Base-by-base conservation (phyloP, 2,797 vertebrate genomes). In the Sandelia bainsii region DNA sequence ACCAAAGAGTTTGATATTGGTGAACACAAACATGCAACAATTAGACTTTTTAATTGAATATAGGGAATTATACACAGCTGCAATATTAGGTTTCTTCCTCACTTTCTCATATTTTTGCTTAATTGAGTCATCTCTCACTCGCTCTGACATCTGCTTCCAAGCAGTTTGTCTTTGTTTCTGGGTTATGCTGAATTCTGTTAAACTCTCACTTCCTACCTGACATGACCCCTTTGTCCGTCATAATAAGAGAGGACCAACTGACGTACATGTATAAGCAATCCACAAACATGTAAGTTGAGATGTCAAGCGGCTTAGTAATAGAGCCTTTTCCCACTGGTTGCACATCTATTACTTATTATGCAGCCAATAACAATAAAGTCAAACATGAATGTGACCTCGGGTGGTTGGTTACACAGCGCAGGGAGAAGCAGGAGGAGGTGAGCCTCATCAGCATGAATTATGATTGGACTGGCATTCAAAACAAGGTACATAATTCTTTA, bases 331-430 rank as follows among this genome's bases (percentile, higher is more conserved):
- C 59, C 29, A 25, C 57, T 42, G 25, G 61, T 63, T 83, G 62
- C 71, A 81, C 59, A 72, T 62, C 39, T 75, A 72, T 65, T 66
- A 70, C 45, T 69, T 27, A 79, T 63, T 72, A 78, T 76, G n/a
- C 65, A 73, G 58, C 32, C 64, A 67, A 62, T 57, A 66, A 72
- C 56, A 84, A 63, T 62, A 63, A 65, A 78, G 58, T 81, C 46
- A 63, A 70, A 81, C 34, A 72, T 54, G 37, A 87, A 69, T 67
- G 70, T 82, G 62, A 80, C 67, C 77, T 51, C 11, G 29, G 53
- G 37, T 7, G 3, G 54, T 23, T 25, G 34, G 29, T 20, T 50
- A 49, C 50, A 74, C 23, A 13, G 16, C 40, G 40, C 39, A 20
- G 20, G 12, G 37, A 56, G 25, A 61, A 17, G 17, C 59, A 17